Evolutionary conservation across 2,113 vertebrate genomes (phyloP).

Genomic region (Andinoacara biseriatus): DNA sequence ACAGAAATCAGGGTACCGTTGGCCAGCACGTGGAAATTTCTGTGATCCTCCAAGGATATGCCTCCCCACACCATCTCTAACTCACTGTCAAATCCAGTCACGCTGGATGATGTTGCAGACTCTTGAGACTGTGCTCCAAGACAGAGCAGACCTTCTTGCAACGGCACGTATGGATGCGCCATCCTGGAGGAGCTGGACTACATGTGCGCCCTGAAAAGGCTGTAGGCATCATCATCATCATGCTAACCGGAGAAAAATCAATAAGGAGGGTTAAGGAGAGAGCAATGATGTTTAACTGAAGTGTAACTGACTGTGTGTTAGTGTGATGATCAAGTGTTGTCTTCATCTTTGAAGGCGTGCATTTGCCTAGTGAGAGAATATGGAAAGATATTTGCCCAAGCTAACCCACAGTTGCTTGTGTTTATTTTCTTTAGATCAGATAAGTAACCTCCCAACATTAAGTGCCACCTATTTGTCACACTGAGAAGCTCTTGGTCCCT

Average conservation of each 20-base stretch:
- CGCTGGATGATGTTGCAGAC: neutral
- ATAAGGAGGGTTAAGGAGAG: neutral
- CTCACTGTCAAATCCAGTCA: neutral
- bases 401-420: neutral
- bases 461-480: neutral
- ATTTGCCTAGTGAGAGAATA: neutral
- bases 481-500: no score
- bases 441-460: accelerated
- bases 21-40: no score
- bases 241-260: neutral
- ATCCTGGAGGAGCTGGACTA: neutral
- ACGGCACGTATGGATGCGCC: neutral
- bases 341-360: no score
- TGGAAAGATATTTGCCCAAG: neutral
- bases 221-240: neutral
- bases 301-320: no score
- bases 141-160: neutral
- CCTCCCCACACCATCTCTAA: neutral
- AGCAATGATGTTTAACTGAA: no score
- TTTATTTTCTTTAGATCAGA: neutral
- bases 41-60: neutral
- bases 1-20: neutral
- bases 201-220: neutral
- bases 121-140: no score
- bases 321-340: neutral